Evolutionary conservation across 2,113 vertebrate species (phyloP), one percentile per base, ranked within the genome.

Genomic region (Rhineura floridana): DNA sequence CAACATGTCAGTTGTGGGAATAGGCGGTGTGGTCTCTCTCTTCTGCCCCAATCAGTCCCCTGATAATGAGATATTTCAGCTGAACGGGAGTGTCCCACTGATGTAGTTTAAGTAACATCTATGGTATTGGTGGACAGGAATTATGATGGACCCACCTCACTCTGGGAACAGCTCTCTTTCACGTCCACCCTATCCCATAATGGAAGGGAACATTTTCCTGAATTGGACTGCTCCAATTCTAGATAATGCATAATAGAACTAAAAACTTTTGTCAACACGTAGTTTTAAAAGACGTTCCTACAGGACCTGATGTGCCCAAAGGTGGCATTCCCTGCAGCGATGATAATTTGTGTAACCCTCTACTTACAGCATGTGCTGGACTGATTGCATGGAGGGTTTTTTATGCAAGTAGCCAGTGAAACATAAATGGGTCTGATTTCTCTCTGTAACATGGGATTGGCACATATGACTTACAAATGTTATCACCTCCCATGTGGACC

Each of bases 1-100:
- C 89, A 89, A 88, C 95, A 87, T 95, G 94, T 94, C 92, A 95
- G 93, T 93, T 90, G 92, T 91, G 92, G 95, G 95, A 91, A 95
- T 89, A 94, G 94, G 95, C 93, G 95, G 94, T 95, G 86, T 92
- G 92, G 92, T 87, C 90, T 94, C 94, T 94, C 87, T 85, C 91
- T 93, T 94, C 94, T 92, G 88, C 84, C 92, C 90, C 52, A 87
- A 59, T 77, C 92, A 87, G 87, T 95, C 92, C 89, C 93, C 84
- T 93, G 92, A 89, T 91, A 93, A 69, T 83, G 93, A 89, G 92
- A 91, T 92, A 90, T 88, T 93, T 94, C 23, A 0, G 91, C 92
- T 94, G 89, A 89, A 80, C 89, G 95, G 95, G 94, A 94, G 95
- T 95, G 86, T 91, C 95, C 82, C 90, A 83, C 93, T 93, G 95